Percentiles rank a stretch among this genome's conserved stretches.
Conservation (phyloP, 92 coral and sea anemone species). For the Bergia sp. region DNA sequence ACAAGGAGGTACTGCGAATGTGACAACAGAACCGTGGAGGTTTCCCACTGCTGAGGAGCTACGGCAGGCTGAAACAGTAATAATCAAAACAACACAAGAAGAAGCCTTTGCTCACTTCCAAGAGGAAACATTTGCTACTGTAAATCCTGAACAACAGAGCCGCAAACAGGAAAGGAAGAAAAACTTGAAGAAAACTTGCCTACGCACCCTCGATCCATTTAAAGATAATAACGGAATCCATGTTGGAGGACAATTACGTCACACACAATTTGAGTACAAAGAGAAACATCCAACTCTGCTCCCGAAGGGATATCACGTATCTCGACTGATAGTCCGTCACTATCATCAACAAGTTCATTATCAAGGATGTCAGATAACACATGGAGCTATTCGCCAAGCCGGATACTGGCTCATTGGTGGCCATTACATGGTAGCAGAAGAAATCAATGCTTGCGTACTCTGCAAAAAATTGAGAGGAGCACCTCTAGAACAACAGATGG, state of each 20-base stretch:
- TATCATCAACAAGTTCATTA: conserved; percentile 33
- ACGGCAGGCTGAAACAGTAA: conserved; percentile 14
- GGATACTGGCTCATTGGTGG: conserved; percentile 48
- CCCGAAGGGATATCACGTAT: conserved; percentile 28
- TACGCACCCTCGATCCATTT: conserved; percentile 31
- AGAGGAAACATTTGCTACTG: neutral
- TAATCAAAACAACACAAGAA: conserved; percentile 27
- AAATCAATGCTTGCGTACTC: conserved; percentile 17
- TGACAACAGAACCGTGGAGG: neutral
- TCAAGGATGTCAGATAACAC: conserved; percentile 48
- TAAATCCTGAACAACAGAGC: neutral
- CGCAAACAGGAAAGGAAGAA: neutral
- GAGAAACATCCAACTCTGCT: conserved; percentile 50
- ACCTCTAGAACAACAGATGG: neutral
- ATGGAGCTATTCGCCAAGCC: conserved; percentile 21
- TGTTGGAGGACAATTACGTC: conserved; percentile 42
- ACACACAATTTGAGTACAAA: neutral
- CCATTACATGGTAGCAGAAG: conserved; percentile 39
- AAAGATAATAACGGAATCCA: conserved; percentile 19
- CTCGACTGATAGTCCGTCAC: conserved; percentile 26
- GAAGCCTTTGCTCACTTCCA: neutral
- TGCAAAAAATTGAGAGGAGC: conserved; percentile 53
- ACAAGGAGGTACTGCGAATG: neutral
- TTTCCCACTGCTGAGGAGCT: conserved; percentile 17
- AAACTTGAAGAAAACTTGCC: neutral